phyloP scores from a whole-genome alignment of 2,113 vertebrate genomes.

The Porphyrio hochstetteri region DNA sequence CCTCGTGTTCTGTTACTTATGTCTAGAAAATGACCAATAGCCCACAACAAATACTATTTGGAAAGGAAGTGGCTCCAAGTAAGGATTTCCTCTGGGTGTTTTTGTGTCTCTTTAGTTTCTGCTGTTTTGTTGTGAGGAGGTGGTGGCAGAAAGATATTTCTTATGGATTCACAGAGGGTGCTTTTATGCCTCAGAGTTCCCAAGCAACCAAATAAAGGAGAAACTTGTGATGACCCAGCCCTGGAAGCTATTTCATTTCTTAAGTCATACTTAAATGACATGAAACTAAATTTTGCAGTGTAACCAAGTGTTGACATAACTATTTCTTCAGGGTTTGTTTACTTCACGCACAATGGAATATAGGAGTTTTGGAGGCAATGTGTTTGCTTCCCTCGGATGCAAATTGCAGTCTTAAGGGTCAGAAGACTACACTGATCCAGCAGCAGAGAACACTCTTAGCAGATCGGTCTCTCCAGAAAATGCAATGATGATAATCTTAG shows the following conservation, averaged over 20 bases:
- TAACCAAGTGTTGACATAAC: background rate
- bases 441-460: background rate
- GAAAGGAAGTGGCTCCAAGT: background rate
- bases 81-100: background rate
- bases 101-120: background rate
- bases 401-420: background rate
- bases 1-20: background rate
- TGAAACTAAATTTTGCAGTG: background rate
- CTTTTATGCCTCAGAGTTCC: background rate
- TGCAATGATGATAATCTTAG: background rate
- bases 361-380: background rate
- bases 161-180: background rate
- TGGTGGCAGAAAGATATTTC: background rate
- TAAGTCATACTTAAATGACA: background rate
- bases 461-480: background rate
- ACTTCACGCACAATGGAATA: background rate
- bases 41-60: background rate
- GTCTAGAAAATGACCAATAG: background rate
- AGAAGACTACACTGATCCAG: accelerated
- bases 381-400: background rate
- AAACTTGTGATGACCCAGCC: background rate
- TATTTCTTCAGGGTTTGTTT: background rate
- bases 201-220: background rate
- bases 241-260: background rate
- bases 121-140: background rate